Conservation (phyloP, 2,888 invertebrate genomes). For the Agrochola macilenta region DNA sequence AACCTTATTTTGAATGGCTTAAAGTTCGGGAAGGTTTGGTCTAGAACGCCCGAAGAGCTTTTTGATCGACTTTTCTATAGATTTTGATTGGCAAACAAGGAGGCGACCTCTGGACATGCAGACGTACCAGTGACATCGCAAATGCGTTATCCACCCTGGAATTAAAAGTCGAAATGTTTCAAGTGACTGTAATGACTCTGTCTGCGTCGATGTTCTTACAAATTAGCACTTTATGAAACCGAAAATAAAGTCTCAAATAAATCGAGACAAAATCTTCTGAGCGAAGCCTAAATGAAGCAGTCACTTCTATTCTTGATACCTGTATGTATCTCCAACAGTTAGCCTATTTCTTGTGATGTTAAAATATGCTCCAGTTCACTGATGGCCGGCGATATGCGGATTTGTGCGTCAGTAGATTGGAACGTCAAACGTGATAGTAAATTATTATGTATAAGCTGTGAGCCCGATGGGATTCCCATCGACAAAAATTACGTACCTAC, state of each 20-base stretch:
- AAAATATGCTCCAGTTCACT: slow-evolving; percentile 47
- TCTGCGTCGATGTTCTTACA: not conserved
- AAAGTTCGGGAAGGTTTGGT: not conserved
- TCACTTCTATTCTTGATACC: slow-evolving; percentile 24
- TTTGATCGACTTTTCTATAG: not conserved
- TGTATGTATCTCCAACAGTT: slow-evolving; percentile 16
- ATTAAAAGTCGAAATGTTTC: not conserved
- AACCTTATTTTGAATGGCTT: not conserved
- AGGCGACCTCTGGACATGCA: not conserved
- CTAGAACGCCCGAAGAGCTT: too few species aligned
- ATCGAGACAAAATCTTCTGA: not conserved
- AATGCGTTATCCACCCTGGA: not conserved
- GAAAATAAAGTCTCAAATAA: slow-evolving; percentile 15
- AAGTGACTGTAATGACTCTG: not conserved
- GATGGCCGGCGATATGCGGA: slow-evolving; percentile 31
- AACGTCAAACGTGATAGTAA: slow-evolving; percentile 22
- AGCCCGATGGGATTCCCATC: not conserved
- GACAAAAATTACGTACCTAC: not conserved
- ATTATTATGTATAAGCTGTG: not conserved
- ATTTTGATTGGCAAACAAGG: not conserved
- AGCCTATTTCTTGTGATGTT: slow-evolving; percentile 37
- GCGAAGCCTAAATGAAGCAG: not conserved
- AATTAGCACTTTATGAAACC: slow-evolving; percentile 3
- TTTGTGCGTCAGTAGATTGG: slow-evolving; percentile 26
- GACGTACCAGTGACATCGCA: not conserved